phyloP scores from a whole-genome alignment of 2,797 vertebrate genomes.

The Diplodus puntazzo region DNA sequence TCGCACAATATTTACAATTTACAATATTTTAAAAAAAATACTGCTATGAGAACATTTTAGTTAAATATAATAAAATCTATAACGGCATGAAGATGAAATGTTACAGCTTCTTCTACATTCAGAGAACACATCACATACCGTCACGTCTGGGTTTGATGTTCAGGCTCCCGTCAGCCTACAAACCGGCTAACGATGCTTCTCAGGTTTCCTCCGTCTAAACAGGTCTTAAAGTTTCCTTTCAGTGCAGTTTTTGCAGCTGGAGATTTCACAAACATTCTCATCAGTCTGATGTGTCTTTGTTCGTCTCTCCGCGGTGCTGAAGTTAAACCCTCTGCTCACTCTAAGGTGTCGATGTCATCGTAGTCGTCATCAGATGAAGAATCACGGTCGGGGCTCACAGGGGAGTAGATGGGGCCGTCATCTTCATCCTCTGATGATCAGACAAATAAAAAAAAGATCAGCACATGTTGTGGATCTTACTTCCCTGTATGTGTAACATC shows the following conservation, averaged over 20 bases:
- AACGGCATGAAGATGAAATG: neutral
- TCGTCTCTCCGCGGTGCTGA: neutral
- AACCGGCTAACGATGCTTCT: neutral
- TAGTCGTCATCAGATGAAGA: slow-evolving; percentile 66
- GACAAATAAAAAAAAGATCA: slow-evolving; percentile 2
- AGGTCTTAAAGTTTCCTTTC: neutral
- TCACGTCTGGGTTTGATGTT: slow-evolving; percentile 6
- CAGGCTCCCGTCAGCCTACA: neutral
- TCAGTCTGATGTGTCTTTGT: neutral
- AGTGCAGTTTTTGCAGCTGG: neutral
- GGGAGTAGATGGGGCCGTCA: slow-evolving; percentile 65
- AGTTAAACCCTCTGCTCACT: neutral
- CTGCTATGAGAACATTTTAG: neutral
- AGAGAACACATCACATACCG: neutral
- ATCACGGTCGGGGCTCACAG: slow-evolving; percentile 67
- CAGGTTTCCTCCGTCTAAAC: neutral
- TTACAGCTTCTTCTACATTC: slow-evolving; percentile 15
- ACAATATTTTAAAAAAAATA: neutral
- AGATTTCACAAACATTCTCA: neutral
- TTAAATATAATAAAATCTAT: neutral
- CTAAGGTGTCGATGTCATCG: slow-evolving; percentile 62
- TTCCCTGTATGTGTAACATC: neutral
- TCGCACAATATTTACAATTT: neutral
- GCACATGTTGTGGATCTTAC: no score
- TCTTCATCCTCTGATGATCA: slow-evolving; percentile 53